Percentiles rank a stretch among this genome's conserved stretches.
Evolutionary conservation across 2,797 vertebrate genomes (phyloP).

Genomic region (Anabas testudineus): DNA sequence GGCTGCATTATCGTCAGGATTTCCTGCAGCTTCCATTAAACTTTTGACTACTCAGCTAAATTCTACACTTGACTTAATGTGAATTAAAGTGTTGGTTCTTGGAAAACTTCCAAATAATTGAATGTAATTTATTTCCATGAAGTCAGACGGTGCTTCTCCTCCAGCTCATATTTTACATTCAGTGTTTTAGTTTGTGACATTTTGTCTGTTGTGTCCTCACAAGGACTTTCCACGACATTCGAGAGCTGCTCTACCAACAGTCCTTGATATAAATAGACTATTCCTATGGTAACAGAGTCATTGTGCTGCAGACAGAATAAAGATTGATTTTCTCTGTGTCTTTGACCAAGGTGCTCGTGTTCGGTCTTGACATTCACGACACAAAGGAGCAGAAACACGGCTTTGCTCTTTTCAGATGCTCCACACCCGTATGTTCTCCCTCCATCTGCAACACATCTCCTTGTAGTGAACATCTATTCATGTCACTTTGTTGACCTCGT

Average conservation of each 20-base stretch:
- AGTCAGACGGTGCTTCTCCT: not conserved
- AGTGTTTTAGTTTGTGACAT: constrained; percentile 3
- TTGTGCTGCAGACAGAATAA: constrained; percentile 33
- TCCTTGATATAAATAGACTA: constrained; percentile 71
- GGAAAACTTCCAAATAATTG: constrained; percentile 5
- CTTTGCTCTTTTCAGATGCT: not conserved
- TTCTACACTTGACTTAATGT: not conserved
- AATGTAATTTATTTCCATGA: constrained; percentile 1
- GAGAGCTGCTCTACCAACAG: constrained; percentile 51
- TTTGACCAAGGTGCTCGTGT: constrained; percentile 36
- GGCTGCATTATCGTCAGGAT: not conserved
- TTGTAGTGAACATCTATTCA: too few relatives aligned
- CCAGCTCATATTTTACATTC: not conserved
- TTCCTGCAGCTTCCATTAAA: not conserved
- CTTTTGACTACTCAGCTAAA: not conserved
- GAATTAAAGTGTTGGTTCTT: not conserved
- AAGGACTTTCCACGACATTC: constrained; percentile 69
- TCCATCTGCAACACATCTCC: not conserved
- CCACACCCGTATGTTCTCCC: not conserved
- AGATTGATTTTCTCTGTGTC: constrained; percentile 66
- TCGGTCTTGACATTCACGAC: constrained; percentile 46
- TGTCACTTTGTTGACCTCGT: too few relatives aligned
- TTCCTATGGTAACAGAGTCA: constrained; percentile 63
- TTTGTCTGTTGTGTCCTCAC: constrained; percentile 53
- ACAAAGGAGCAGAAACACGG: constrained; percentile 5